Evolutionary conservation across 1,140 invertebrate genomes (phyloP).

Genomic region (Bombus sylvicola): DNA sequence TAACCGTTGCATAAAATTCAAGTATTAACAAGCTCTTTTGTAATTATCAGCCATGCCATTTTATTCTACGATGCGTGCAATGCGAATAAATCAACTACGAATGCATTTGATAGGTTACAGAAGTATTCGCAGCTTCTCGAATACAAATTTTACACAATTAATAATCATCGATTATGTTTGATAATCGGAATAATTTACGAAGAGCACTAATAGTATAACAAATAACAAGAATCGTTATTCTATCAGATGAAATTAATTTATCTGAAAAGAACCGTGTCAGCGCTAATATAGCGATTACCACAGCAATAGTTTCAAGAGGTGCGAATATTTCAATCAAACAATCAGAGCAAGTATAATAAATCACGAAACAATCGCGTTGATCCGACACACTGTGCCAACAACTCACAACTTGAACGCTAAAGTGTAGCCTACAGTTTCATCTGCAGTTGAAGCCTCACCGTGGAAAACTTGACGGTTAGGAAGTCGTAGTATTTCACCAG

Average conservation of each 20-base stretch:
- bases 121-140: background rate
- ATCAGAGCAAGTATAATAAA: background rate
- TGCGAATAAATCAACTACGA: background rate
- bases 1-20: slow-evolving; percentile 2
- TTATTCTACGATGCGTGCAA: slow-evolving; percentile 12
- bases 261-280: no score
- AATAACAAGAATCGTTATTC: no score
- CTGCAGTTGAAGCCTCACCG: slow-evolving; percentile 72
- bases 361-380: background rate
- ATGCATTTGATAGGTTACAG: no score
- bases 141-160: background rate
- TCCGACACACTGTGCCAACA: slow-evolving; percentile 5
- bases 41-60: slow-evolving; percentile 18
- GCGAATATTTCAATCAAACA: background rate
- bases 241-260: no score
- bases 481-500: slow-evolving; percentile 78
- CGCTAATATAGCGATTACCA: no score
- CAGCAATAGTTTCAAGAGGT: background rate
- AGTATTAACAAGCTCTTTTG: background rate
- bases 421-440: background rate
- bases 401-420: background rate
- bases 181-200: no score
- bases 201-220: no score
- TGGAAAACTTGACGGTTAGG: slow-evolving; percentile 76
- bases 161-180: background rate